phyloP scores from a whole-genome alignment of 1,140 invertebrate species.

The Paraescarpia echinospica region DNA sequence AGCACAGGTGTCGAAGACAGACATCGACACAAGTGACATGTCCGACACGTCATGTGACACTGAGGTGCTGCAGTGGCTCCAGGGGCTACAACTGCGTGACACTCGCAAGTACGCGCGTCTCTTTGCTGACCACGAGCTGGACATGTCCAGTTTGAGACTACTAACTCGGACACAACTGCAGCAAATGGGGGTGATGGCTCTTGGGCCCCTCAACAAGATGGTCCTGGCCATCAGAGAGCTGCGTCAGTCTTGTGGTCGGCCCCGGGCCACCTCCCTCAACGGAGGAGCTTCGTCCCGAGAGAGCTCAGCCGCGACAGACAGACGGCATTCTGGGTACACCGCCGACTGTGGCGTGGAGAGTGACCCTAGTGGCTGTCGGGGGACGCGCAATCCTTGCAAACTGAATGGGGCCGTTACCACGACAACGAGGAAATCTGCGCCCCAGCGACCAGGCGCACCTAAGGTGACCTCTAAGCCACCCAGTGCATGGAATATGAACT shows the following conservation, averaged over 20 bases:
- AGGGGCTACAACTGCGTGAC: conserved; percentile 38
- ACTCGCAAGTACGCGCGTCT: conserved; percentile 41
- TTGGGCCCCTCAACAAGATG: conserved; percentile 49
- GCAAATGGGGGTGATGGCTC: conserved; percentile 46
- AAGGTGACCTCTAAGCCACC: conserved; percentile 19
- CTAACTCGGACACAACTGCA: conserved; percentile 40
- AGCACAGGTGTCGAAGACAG: not conserved
- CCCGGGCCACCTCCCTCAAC: not conserved
- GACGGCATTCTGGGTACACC: conserved; percentile 6
- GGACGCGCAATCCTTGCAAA: not conserved
- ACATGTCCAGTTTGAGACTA: conserved; percentile 40
- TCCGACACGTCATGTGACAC: not conserved
- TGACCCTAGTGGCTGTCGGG: not conserved
- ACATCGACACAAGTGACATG: not conserved
- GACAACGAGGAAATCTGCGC: not conserved
- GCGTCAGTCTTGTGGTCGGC: not conserved
- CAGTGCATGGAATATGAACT: not conserved
- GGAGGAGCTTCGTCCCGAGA: not conserved
- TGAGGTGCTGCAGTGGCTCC: conserved; percentile 2
- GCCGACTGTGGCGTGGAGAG: conserved; percentile 11
- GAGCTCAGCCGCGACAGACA: not conserved
- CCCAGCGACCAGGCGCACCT: not conserved
- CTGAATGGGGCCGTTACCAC: not conserved
- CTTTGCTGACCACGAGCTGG: conserved; percentile 48
- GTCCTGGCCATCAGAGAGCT: conserved; percentile 42